A percentile compares a stretch with the other conserved stretches of the same genome.
Conservation (phyloP, 2,888 invertebrate genomes). For the Dynastes hyllus region DNA sequence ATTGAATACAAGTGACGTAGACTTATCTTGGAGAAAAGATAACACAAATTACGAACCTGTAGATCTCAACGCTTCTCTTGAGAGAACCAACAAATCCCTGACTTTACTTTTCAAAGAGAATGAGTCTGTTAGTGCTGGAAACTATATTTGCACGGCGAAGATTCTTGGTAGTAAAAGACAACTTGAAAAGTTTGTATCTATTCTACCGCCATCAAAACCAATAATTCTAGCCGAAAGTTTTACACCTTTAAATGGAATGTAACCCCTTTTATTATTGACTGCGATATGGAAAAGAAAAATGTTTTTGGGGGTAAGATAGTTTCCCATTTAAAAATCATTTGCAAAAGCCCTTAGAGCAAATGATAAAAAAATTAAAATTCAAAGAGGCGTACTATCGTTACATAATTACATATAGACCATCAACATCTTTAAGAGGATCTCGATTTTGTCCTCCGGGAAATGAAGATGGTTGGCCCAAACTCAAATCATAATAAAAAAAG, state of each 20-base stretch:
- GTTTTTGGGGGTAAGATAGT: constrained; percentile 27
- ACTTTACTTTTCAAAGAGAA: constrained; percentile 1
- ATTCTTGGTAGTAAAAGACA: neutral
- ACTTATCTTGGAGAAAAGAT: constrained; percentile 22
- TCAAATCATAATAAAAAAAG: too few relatives aligned
- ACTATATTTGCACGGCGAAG: constrained; percentile 10
- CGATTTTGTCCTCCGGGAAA: constrained; percentile 23
- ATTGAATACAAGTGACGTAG: constrained; percentile 13
- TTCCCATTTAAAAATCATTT: too few relatives aligned
- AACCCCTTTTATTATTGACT: constrained; percentile 29
- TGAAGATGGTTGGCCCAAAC: constrained; percentile 41
- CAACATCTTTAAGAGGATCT: constrained; percentile 11
- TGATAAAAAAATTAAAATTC: constrained; percentile 12
- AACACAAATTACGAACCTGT: neutral
- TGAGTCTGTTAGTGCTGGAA: neutral
- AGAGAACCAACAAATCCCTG: constrained; percentile 7
- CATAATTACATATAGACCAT: constrained; percentile 10
- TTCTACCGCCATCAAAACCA: constrained; percentile 23
- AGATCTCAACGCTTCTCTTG: neutral
- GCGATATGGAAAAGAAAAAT: constrained; percentile 13
- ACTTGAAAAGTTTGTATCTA: neutral
- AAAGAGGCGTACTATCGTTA: constrained; percentile 8
- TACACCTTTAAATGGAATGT: constrained; percentile 5
- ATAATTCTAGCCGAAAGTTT: neutral
- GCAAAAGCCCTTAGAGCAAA: constrained; percentile 6